Base-by-base conservation (phyloP, 2,797 vertebrate species). In the Schizopygopsis pylzovi region DNA sequence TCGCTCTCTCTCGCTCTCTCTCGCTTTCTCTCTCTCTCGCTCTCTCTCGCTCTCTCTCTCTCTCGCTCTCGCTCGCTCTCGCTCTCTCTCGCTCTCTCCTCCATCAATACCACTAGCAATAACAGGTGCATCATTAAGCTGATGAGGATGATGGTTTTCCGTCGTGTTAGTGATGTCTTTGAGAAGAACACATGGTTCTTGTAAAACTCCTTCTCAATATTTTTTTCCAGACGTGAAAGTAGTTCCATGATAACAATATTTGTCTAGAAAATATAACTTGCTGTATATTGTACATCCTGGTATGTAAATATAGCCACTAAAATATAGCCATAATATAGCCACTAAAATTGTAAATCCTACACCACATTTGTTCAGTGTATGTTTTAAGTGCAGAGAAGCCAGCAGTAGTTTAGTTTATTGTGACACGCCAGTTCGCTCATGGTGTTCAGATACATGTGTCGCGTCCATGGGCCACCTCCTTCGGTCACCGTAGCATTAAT, bases 391-490 rank as follows among this genome's bases (percentile, higher is more conserved):
- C 76, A 41, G 78, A 63, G 80, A 78, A 80, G 82, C 88, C 90
- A 81, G 88, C 85, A 87, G 82, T 70, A 87, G 33, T 20, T 13
- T 67, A 39, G 82, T 22, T 87, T 91, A 88, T 90, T 90, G 82
- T 91, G 90, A 90, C 85, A 93, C 11, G 83, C 82, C 77, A 47
- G 85, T 83, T 91, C 86, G 72, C 88, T 89, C 81, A 84, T 71
- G 82, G 86, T 89, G 88, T 89, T 91, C 77, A 83, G 91, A 93
- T 91, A 95, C 93, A 92, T 93, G 90, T 91, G 90, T 91, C 87
- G 45, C 88, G 22, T 91, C 82, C 84, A 90, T 18, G 80, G 89
- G 70, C 82, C 85, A 79, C 80, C 90, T 87, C 85, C 78, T 85
- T 63, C 84, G 73, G 52, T 70, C 85, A 82, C 45, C 28, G 13